A percentile compares a stretch with the other conserved stretches of the same genome.
These are phyloP conservation scores for Lordiphosa stackelbergi DNA, from an alignment of 1,140 invertebrate genomes.

Conservation along the genomic window DNA sequence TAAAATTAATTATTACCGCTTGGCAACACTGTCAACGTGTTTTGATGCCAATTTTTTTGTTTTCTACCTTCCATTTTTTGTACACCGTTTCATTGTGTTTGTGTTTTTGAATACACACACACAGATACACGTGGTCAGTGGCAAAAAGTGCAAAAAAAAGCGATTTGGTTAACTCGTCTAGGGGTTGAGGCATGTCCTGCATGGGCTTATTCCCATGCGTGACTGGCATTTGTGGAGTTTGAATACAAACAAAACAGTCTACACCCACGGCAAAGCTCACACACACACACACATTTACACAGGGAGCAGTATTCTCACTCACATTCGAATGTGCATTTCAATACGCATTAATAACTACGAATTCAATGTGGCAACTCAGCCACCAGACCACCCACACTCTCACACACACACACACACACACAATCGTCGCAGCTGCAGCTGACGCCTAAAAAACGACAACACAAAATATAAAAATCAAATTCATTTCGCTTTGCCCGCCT, in stretches of 20 bases:
- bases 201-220: constrained; percentile 69
- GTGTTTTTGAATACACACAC: constrained; percentile 40
- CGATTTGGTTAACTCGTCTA: constrained; percentile 29
- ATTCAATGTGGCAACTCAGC: constrained; percentile 60
- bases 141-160: constrained; percentile 43
- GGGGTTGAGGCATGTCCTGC: constrained; percentile 38
- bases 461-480: constrained; percentile 71
- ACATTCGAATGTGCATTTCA: constrained; percentile 55
- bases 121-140: constrained; percentile 10
- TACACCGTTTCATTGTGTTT: constrained; percentile 61
- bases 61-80: constrained; percentile 35
- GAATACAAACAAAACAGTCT: constrained; percentile 68
- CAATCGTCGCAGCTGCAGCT: constrained; percentile 42
- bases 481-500: constrained; percentile 43
- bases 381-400: neutral
- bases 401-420: constrained; percentile 16
- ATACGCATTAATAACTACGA: constrained; percentile 73
- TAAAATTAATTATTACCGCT: constrained; percentile 61
- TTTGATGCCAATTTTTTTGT: constrained; percentile 53
- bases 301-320: constrained; percentile 35
- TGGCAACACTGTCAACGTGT: constrained; percentile 61
- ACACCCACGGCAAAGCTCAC: constrained; percentile 2
- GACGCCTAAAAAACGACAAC: constrained; percentile 70
- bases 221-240: constrained; percentile 71
- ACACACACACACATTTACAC: constrained; percentile 14